Evolutionary conservation across 2,888 invertebrate genomes (phyloP).

Genomic region (Clistopyga incitator): DNA sequence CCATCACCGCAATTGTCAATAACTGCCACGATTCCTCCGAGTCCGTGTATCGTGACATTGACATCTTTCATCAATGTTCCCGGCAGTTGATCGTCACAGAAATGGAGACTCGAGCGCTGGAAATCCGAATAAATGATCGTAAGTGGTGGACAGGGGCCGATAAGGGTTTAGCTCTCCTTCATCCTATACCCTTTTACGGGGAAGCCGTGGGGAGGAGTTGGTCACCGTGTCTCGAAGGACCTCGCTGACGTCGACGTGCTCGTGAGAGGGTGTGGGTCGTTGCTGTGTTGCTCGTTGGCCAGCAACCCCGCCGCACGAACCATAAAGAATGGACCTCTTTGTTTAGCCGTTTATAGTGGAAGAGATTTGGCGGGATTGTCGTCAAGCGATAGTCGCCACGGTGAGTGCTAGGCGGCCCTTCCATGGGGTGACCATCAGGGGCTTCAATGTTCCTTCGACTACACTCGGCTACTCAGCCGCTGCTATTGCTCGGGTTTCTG

Average conservation of each 20-base stretch:
- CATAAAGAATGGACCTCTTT: conserved; percentile 83
- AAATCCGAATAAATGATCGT: conserved; percentile 81
- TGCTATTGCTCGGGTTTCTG: conserved; percentile 35
- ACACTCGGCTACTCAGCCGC: conserved; percentile 33
- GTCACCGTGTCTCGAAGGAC: conserved; percentile 60
- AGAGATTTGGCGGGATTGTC: conserved; percentile 84
- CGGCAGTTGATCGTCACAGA: conserved; percentile 36
- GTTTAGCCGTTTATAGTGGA: conserved; percentile 84
- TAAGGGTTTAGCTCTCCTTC: conserved; percentile 74
- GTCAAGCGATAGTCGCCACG: conserved; percentile 79
- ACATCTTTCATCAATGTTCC: conserved; percentile 43
- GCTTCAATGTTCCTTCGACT: conserved; percentile 44
- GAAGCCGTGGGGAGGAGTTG: conserved; percentile 21
- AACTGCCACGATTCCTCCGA: too few species aligned
- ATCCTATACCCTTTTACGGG: conserved; percentile 53
- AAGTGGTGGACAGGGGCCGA: conserved; percentile 82
- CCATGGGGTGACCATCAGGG: conserved; percentile 55
- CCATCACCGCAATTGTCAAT: too few species aligned
- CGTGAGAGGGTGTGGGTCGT: conserved; percentile 48
- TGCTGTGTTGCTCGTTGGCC: conserved; percentile 57
- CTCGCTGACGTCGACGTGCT: conserved; percentile 48
- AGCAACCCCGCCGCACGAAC: conserved; percentile 50
- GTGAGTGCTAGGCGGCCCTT: conserved; percentile 30
- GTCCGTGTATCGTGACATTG: conserved; percentile 13
- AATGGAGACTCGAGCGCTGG: conserved; percentile 22